These are phyloP conservation scores for Ceratoteleas bidentatus DNA, from an alignment of 1,140 invertebrate species.

Conservation along the genomic window DNA sequence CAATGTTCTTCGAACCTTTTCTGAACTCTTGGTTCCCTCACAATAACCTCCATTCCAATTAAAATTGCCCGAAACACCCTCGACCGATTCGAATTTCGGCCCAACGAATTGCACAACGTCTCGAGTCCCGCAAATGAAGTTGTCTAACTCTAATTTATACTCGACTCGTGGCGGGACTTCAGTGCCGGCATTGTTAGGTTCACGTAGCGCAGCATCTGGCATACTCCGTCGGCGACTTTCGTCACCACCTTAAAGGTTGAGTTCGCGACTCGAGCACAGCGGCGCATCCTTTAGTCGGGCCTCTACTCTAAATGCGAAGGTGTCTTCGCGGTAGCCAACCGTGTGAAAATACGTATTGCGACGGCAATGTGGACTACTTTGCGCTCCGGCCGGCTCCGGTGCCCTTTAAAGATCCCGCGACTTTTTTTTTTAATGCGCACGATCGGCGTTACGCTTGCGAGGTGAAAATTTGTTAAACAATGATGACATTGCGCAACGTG, in stretches of 20 bases:
- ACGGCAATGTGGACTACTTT: constrained; percentile 56
- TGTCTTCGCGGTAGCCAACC: constrained; percentile 62
- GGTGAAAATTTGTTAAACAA: constrained; percentile 47
- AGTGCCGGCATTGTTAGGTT: constrained; percentile 52
- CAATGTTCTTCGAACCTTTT: no score
- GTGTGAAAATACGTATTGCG: constrained; percentile 64
- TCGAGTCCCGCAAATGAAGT: constrained; percentile 40
- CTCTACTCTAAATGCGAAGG: constrained; percentile 65
- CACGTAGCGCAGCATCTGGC: constrained; percentile 50
- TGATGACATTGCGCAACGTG: constrained; percentile 36
- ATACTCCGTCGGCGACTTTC: constrained; percentile 67
- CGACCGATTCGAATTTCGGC: constrained; percentile 18
- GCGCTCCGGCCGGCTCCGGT: constrained; percentile 28
- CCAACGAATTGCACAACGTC: constrained; percentile 26
- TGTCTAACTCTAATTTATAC: constrained; percentile 60
- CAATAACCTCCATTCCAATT: no score
- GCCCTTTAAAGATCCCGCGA: constrained; percentile 53
- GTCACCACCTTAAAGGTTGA: constrained; percentile 73
- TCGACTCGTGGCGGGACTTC: constrained; percentile 55
- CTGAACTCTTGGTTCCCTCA: no score
- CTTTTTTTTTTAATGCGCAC: constrained; percentile 20
- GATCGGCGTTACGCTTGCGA: constrained; percentile 1
- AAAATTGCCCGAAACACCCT: no score
- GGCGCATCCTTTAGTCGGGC: constrained; percentile 64
- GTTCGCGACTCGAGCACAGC: constrained; percentile 67